Evolutionary conservation across 2,797 vertebrate genomes (phyloP).

Genomic region (Alosa sapidissima): DNA sequence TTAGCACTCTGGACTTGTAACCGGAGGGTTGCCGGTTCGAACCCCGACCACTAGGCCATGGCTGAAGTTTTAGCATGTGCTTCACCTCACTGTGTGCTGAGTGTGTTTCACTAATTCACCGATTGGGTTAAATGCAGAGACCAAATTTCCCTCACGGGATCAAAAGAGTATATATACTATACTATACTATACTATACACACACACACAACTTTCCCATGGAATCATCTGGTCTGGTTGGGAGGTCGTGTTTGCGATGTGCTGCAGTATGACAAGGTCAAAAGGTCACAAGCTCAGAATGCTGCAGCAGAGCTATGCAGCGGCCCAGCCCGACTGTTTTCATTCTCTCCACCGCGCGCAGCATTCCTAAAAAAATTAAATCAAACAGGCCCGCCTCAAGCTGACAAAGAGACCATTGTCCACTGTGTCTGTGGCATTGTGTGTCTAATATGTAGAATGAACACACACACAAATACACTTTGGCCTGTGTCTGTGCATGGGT

Average conservation of each 20-base stretch:
- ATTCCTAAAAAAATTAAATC: conserved; percentile 29
- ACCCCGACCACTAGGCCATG: no score
- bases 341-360: neutral
- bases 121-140: no score
- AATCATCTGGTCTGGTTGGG: neutral
- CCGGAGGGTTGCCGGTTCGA: no score
- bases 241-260: neutral
- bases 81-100: no score
- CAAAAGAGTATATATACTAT: no score
- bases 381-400: conserved; percentile 1
- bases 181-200: no score
- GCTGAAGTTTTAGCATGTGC: no score
- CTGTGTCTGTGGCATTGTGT: conserved; percentile 6
- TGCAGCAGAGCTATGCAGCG: neutral
- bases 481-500: neutral
- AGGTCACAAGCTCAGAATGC: neutral
- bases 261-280: conserved; percentile 16
- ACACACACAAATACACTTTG: neutral
- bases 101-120: no score
- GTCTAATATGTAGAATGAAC: neutral
- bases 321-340: neutral
- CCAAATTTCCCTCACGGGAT: no score
- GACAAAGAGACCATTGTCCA: conserved; percentile 41
- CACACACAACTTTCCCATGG: neutral
- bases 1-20: no score